These are phyloP conservation scores for Chionis minor DNA, from an alignment of 2,113 vertebrate genomes.

Conservation along the genomic window DNA sequence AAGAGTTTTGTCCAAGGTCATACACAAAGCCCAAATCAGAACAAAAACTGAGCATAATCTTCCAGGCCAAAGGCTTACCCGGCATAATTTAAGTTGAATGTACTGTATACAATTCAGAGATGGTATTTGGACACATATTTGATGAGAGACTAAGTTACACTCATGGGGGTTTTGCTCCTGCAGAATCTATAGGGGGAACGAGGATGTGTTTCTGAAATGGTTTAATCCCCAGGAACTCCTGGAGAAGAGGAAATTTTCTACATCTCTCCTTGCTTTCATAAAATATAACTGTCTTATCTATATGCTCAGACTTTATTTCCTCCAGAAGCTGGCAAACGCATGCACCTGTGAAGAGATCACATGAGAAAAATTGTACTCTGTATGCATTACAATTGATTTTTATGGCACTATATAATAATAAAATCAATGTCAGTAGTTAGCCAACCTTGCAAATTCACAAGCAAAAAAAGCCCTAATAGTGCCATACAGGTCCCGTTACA, in stretches of 20 bases:
- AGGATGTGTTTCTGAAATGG: background rate
- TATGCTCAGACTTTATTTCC: background rate
- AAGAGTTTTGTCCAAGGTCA: background rate
- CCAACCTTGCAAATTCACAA: background rate
- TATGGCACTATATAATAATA: background rate
- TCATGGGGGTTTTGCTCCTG: background rate
- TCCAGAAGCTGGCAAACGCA: background rate
- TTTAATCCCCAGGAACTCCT: background rate
- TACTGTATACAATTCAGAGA: background rate
- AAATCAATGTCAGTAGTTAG: background rate
- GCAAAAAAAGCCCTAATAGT: background rate
- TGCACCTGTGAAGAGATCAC: background rate
- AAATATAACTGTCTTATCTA: background rate
- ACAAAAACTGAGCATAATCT: background rate
- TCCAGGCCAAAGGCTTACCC: background rate
- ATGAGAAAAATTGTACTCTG: background rate
- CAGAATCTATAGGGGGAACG: background rate
- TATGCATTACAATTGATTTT: background rate
- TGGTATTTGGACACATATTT: background rate
- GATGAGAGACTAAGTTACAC: background rate
- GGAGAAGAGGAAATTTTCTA: background rate
- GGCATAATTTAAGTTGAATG: background rate
- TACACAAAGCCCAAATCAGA: background rate
- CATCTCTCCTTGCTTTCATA: background rate
- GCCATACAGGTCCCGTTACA: background rate